Conservation (phyloP, 2,113 vertebrate genomes). For the Romanogobio albipinnatus region DNA sequence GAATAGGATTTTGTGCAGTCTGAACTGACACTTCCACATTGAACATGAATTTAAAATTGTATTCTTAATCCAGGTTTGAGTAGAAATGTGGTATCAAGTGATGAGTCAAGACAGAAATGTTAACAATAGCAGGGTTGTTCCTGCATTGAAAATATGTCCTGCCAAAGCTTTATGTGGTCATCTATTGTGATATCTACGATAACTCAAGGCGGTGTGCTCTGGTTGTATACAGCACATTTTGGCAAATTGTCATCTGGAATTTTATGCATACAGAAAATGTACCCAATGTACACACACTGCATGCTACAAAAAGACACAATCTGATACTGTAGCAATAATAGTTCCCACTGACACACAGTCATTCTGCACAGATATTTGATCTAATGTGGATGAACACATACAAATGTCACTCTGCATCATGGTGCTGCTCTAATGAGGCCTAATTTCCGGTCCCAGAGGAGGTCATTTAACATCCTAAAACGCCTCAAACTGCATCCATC, state of each 20-base stretch:
- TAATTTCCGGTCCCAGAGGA: conserved; percentile 70
- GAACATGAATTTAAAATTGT: neutral
- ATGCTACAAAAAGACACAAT: neutral
- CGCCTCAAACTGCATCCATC: conserved; percentile 46
- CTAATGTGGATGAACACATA: conserved; percentile 32
- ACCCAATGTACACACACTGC: neutral
- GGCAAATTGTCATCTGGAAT: neutral
- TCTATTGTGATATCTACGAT: too few relatives aligned
- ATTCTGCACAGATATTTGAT: conserved; percentile 38
- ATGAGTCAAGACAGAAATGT: neutral
- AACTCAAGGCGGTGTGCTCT: neutral
- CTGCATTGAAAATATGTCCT: too few relatives aligned
- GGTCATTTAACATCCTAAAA: conserved; percentile 71
- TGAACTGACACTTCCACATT: neutral
- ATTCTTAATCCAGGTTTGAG: neutral
- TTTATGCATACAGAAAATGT: neutral
- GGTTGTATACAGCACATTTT: neutral
- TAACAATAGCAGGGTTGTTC: too few relatives aligned
- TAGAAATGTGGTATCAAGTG: neutral
- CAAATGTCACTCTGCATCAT: conserved; percentile 70
- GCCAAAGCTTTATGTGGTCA: too few relatives aligned
- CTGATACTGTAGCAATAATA: conserved; percentile 23
- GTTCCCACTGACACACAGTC: conserved; percentile 19
- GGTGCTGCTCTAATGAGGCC: conserved; percentile 69
- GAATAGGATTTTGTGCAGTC: neutral